Evolutionary conservation across 2,888 invertebrate genomes (phyloP).

Genomic region (Sinotaia quadrata): DNA sequence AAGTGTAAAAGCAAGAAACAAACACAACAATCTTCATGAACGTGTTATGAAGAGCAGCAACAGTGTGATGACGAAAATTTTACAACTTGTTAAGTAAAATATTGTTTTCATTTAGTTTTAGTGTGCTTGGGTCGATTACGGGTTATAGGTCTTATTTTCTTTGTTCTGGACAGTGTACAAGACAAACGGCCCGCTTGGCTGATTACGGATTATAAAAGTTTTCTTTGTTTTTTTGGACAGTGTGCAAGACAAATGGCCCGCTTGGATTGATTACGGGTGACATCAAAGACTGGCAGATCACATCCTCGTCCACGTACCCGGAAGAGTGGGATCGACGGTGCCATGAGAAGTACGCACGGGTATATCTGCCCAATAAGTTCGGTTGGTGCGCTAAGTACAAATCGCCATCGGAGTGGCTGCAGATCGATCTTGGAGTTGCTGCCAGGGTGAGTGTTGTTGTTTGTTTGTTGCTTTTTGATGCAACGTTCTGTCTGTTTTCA

Average conservation of each 20-base stretch:
- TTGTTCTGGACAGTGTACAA: constrained; percentile 66
- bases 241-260: constrained; percentile 63
- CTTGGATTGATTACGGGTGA: constrained; percentile 74
- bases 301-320: constrained; percentile 74
- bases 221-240: constrained; percentile 51
- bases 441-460: constrained; percentile 68
- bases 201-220: no score
- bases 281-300: constrained; percentile 75
- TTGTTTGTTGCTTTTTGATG: background rate
- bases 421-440: constrained; percentile 74
- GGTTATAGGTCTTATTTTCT: no score
- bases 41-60: no score
- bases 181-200: constrained; percentile 71
- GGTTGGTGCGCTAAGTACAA: constrained; percentile 75
- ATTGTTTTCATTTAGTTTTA: no score
- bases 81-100: no score
- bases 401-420: constrained; percentile 74
- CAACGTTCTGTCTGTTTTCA: background rate
- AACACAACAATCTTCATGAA: no score
- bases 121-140: no score
- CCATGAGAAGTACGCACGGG: constrained; percentile 73
- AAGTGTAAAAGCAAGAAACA: no score
- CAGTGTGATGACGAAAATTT: no score
- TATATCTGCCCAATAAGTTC: constrained; percentile 72
- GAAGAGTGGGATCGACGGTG: constrained; percentile 72